A percentile compares a stretch with the other conserved stretches of the same genome.
These are phyloP conservation scores for Orthosia incerta DNA, from an alignment of 2,888 invertebrate genomes.

Conservation along the genomic window DNA sequence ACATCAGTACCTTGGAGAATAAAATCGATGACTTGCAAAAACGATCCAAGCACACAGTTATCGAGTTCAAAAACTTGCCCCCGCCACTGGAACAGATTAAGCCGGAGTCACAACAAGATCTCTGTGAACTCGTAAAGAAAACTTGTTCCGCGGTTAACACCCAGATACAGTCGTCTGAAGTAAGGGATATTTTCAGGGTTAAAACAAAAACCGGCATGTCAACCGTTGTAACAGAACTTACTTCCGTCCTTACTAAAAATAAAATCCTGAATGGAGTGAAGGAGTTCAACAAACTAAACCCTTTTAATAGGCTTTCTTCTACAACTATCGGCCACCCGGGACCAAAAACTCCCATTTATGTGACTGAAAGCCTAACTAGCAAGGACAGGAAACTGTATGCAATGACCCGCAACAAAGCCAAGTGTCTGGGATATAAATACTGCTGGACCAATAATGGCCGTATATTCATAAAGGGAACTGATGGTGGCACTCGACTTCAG, in stretches of 20 bases:
- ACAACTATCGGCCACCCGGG: background rate
- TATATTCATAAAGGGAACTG: background rate
- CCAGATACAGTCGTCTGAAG: background rate
- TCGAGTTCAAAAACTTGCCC: conserved; percentile 2
- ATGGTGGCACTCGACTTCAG: background rate
- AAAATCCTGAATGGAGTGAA: background rate
- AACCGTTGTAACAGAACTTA: background rate
- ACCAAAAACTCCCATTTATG: conserved; percentile 2
- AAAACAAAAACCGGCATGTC: background rate
- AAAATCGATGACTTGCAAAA: background rate
- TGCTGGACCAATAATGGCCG: background rate
- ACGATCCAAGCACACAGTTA: background rate
- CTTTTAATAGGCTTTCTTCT: background rate
- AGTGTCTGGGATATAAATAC: background rate
- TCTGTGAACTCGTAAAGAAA: background rate
- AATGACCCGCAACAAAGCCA: background rate
- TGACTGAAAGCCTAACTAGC: background rate
- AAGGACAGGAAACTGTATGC: background rate
- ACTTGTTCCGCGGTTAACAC: background rate
- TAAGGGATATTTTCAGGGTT: background rate
- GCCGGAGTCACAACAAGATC: background rate
- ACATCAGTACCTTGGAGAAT: background rate
- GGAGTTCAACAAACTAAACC: background rate
- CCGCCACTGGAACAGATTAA: background rate
- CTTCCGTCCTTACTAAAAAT: background rate